Percentiles rank a stretch among this genome's conserved stretches.
phyloP scores from a whole-genome alignment of 2,888 invertebrate species.

The Acanthoscelides obtectus region DNA sequence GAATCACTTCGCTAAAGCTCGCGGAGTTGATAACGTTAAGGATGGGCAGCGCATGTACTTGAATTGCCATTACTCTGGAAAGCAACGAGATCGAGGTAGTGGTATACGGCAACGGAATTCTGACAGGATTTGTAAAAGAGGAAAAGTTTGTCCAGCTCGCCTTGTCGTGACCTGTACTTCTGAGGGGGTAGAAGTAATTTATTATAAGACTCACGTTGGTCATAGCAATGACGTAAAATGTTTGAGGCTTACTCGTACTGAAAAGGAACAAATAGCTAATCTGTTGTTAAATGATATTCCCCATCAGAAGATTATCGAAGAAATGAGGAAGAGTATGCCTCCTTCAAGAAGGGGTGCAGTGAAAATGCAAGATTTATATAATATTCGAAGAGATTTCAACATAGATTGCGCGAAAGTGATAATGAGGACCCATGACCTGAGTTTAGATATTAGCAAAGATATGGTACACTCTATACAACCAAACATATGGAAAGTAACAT shows the following conservation, averaged over 20 bases:
- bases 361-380: background rate
- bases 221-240: background rate
- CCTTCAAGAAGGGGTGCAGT: background rate
- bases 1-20: background rate
- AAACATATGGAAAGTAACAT: background rate
- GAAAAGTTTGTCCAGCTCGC: background rate
- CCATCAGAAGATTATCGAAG: background rate
- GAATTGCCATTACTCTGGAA: background rate
- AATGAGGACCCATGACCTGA: background rate
- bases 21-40: background rate
- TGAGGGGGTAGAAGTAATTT: background rate
- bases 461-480: background rate
- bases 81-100: background rate
- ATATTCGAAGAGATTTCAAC: background rate
- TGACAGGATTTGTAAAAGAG: background rate
- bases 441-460: background rate
- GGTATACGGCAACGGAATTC: background rate
- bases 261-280: background rate
- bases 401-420: background rate
- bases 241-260: background rate
- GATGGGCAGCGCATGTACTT: background rate
- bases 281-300: background rate
- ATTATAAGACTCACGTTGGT: background rate
- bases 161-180: background rate
- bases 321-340: background rate